Percentiles rank a stretch among this genome's conserved stretches.
phyloP scores from a whole-genome alignment of 2,113 vertebrate species.

The Parotia lawesii region DNA sequence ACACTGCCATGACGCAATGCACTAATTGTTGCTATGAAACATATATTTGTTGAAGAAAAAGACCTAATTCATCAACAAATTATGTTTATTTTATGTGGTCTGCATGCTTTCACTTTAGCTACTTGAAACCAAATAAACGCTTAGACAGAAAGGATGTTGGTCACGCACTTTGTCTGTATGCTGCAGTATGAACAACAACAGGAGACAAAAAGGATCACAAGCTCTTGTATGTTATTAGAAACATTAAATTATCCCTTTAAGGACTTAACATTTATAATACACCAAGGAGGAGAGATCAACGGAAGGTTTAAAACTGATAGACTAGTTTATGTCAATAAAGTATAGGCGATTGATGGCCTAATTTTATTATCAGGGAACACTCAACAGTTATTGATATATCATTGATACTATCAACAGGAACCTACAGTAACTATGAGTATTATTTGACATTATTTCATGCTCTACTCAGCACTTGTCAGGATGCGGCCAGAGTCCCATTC shows the following conservation, averaged over 20 bases:
- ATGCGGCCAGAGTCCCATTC: not conserved
- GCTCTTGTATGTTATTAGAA: not conserved
- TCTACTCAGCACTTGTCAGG: not conserved
- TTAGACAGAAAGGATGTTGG: not conserved
- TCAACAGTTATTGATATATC: not conserved
- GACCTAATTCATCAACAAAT: not conserved
- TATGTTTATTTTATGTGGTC: not conserved
- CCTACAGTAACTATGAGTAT: not conserved
- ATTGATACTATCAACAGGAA: not conserved
- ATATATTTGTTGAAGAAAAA: not conserved
- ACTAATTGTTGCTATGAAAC: not conserved
- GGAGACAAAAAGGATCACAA: not conserved
- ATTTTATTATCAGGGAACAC: not conserved
- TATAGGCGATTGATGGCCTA: not conserved
- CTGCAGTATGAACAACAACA: not conserved
- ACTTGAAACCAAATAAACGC: not conserved
- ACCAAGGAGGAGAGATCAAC: not conserved
- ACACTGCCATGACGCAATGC: not conserved
- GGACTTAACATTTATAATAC: not conserved
- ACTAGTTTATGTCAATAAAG: not conserved
- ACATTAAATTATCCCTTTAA: not conserved
- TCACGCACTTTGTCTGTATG: not conserved
- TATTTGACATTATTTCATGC: not conserved
- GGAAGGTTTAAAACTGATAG: not conserved
- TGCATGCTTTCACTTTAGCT: not conserved